phyloP scores from a whole-genome alignment of 2,888 invertebrate species.

The Lasioglossum villosulum region DNA sequence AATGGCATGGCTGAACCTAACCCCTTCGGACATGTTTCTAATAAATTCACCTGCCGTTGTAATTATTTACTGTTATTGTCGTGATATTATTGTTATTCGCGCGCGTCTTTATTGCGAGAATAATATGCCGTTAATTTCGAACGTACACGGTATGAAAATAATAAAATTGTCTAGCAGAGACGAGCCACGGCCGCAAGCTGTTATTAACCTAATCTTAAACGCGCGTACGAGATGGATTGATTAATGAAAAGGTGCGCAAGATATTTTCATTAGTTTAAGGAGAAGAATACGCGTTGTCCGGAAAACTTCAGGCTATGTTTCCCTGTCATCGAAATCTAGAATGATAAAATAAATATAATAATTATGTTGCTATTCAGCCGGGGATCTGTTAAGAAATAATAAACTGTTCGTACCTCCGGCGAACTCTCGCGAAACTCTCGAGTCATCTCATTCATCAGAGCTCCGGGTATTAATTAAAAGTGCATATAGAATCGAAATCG shows the following conservation, averaged over 20 bases:
- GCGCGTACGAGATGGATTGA: not conserved
- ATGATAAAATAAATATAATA: not conserved
- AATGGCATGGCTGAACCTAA: not conserved
- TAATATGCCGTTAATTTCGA: not conserved
- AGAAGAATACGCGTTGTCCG: not conserved
- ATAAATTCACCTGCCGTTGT: not conserved
- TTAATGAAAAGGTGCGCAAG: not conserved
- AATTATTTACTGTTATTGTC: not conserved
- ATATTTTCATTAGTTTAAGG: not conserved
- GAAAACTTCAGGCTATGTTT: not conserved
- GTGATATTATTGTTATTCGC: not conserved
- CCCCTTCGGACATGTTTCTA: not conserved
- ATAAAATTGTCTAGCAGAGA: not conserved
- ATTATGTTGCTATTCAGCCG: not conserved
- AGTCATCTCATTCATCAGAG: not conserved
- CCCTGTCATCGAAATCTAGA: not conserved
- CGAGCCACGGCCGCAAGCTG: not conserved
- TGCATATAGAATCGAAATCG: not conserved
- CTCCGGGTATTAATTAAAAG: not conserved
- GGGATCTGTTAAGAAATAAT: not conserved
- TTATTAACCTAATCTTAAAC: slow-evolving; percentile 5
- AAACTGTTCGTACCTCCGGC: not conserved
- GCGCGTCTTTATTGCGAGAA: not conserved
- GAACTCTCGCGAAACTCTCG: not conserved
- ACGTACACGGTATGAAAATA: not conserved